Evolutionary conservation across 2,888 invertebrate genomes (phyloP), one percentile per base, ranked within the genome.

Genomic region (Drosophila paramelanica): DNA sequence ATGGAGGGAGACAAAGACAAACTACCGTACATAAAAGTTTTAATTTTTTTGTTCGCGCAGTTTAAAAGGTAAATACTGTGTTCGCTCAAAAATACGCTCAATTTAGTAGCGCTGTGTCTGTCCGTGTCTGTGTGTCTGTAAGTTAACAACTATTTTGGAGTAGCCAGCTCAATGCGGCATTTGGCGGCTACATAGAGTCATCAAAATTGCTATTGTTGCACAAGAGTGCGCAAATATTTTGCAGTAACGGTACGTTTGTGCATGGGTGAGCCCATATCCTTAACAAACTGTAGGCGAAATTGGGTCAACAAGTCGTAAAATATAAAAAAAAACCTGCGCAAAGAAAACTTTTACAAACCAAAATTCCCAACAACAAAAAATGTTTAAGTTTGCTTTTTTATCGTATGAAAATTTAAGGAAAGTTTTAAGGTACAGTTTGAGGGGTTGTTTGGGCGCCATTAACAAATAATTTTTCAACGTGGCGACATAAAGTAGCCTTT

Each of bases 71-170:
- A 67, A 58, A 60, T 42, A 61, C 58, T 68, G 67, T 59, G 39
- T 60, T 62, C 59, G 3, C 58, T 25, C 58, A 61, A 38, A 77
- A 80, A 52, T 61, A 33, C 56, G 60, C 66, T 67, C 78, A 65
- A 73, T 81, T 87, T 67, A 60, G 36, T 53, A 50, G 49, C 41
- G 27, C 33, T 45, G 20, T 65, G 42, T 42, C 43, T 55, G 45
- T 60, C 23, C 41, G 33, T 51, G 46, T 69, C 43, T 45, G 46
- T 69, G 47, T 45, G 41, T 39, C 17, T 27, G 38, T 55, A 11
- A 8, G 27, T 52, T 79, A 73, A 65, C 71, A 77, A 65, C 74
- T 62, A 59, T 75, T 57, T 81, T 57, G 62, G 52, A 33, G 52
- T 45, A 36, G 42, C 14, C 42, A 43, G 51, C 51, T 43, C n/a